Conservation (phyloP, 2,888 invertebrate species). For the Monopis laevigella region DNA sequence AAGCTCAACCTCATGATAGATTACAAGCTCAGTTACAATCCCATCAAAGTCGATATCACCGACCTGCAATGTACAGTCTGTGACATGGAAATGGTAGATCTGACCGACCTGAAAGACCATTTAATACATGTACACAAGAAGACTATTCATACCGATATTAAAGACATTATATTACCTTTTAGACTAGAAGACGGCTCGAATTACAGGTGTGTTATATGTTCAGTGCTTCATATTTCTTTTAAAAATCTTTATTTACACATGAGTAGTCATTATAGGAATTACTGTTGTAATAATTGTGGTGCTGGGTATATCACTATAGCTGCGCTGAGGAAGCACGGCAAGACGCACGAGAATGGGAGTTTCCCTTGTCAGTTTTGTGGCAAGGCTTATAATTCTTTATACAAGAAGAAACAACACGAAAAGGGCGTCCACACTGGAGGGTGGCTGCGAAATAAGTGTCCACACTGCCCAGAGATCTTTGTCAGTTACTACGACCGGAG, state of each 20-base stretch:
- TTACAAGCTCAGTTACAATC: slow-evolving; percentile 57
- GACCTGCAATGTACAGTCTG: slow-evolving; percentile 45
- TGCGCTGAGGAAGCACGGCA: slow-evolving; percentile 52
- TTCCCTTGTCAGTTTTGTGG: slow-evolving; percentile 64
- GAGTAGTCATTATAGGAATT: slow-evolving; percentile 58
- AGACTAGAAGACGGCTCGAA: slow-evolving; percentile 45
- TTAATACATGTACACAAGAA: slow-evolving; percentile 40
- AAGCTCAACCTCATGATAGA: slow-evolving; percentile 55
- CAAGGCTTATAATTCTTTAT: slow-evolving; percentile 59
- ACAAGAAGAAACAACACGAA: slow-evolving; percentile 52
- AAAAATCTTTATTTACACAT: slow-evolving; percentile 57
- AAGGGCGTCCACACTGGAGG: slow-evolving; percentile 57
- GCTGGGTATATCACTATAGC: slow-evolving; percentile 53
- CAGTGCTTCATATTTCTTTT: slow-evolving; percentile 50
- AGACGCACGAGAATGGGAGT: slow-evolving; percentile 55
- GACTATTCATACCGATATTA: slow-evolving; percentile 45
- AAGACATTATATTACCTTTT: slow-evolving; percentile 56
- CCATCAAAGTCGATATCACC: slow-evolving; percentile 56
- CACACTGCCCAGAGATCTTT: slow-evolving; percentile 52
- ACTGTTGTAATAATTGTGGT: slow-evolving; percentile 56
- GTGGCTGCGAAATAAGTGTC: slow-evolving; percentile 57
- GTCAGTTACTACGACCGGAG: slow-evolving; percentile 54
- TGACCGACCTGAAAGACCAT: slow-evolving; percentile 49
- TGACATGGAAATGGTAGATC: slow-evolving; percentile 37
- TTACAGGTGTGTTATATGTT: slow-evolving; percentile 49